Percentiles rank a stretch among this genome's conserved stretches.
Conservation (phyloP, 2,797 vertebrate genomes). For the Squalus acanthias region DNA sequence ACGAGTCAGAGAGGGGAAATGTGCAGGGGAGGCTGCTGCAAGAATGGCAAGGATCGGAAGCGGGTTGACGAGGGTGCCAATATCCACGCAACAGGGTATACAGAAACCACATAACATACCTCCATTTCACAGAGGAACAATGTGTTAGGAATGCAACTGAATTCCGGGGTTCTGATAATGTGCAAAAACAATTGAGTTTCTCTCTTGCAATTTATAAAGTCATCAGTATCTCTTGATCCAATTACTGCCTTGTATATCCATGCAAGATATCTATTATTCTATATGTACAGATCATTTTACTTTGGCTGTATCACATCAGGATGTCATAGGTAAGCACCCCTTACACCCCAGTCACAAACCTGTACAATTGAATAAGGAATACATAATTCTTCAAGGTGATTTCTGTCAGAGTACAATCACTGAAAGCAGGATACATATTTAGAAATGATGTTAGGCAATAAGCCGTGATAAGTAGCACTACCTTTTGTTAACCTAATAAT, state of each 20-base stretch:
- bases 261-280: not conserved
- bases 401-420: slow-evolving; percentile 9
- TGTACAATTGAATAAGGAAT: slow-evolving; percentile 17
- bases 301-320: not conserved
- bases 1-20: not conserved
- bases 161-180: not conserved
- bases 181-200: not conserved
- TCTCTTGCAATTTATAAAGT: not conserved
- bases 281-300: not conserved
- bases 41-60: not conserved
- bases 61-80: not conserved
- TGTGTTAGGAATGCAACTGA: not conserved
- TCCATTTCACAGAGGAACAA: not conserved
- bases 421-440: not conserved
- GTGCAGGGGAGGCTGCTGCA: not conserved
- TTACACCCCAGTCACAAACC: not conserved
- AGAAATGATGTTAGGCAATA: not conserved
- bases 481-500: not conserved
- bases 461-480: not conserved
- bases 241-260: not conserved
- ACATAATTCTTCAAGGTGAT: slow-evolving; percentile 17
- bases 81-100: not conserved
- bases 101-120: not conserved
- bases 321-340: not conserved
- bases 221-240: not conserved